These are phyloP conservation scores for Dasypus novemcinctus DNA, from an alignment of 2,113 vertebrate genomes.

Conservation along the genomic window DNA sequence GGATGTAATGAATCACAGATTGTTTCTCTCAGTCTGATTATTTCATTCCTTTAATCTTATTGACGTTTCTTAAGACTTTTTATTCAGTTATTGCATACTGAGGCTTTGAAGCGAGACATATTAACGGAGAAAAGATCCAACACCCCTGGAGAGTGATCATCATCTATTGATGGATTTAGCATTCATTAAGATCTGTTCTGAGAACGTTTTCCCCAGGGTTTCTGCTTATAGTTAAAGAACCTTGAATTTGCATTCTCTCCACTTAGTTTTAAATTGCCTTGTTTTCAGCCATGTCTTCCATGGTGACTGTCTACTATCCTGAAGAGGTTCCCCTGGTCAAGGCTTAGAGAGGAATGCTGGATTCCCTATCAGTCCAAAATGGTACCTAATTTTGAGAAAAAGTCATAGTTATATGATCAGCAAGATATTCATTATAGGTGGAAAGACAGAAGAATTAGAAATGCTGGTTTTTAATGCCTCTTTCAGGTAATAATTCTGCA, in stretches of 20 bases:
- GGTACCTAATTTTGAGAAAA: background rate
- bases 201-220: background rate
- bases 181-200: background rate
- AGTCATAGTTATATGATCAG: background rate
- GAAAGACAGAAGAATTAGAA: background rate
- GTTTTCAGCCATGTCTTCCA: background rate
- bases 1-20: background rate
- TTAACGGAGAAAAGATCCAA: background rate
- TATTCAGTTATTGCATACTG: background rate
- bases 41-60: conserved; percentile 23
- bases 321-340: background rate
- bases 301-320: background rate
- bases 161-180: background rate
- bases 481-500: background rate
- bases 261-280: background rate
- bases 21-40: background rate
- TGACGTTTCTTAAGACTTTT: conserved; percentile 1
- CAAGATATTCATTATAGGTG: background rate
- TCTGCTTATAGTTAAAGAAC: background rate
- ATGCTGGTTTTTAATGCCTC: background rate
- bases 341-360: background rate
- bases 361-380: background rate
- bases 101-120: background rate
- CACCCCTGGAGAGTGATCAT: background rate
- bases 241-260: background rate